phyloP scores from a whole-genome alignment of 1,140 invertebrate species.

The Bombus superbus region DNA sequence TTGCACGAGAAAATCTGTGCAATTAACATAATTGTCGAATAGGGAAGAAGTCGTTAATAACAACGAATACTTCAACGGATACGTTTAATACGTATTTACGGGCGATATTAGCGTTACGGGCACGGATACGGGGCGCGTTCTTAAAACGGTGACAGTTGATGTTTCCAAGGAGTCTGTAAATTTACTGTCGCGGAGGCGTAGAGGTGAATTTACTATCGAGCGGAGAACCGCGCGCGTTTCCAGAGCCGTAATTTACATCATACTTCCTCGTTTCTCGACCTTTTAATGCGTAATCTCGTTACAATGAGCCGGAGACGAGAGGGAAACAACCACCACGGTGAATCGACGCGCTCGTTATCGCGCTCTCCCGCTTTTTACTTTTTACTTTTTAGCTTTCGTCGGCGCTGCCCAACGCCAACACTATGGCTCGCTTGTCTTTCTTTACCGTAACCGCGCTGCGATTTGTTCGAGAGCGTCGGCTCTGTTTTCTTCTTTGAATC shows the following conservation, averaged over 20 bases:
- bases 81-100: constrained; percentile 32
- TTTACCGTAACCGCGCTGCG: not conserved
- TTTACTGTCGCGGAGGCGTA: constrained; percentile 55
- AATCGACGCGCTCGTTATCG: constrained; percentile 41
- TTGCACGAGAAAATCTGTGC: constrained; percentile 14
- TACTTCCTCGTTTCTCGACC: constrained; percentile 69
- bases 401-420: not conserved
- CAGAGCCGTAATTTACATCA: constrained; percentile 56
- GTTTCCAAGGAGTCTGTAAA: constrained; percentile 52
- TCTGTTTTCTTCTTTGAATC: not conserved
- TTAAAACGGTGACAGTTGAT: constrained; percentile 38
- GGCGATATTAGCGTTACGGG: constrained; percentile 17
- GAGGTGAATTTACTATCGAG: constrained; percentile 62
- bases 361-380: not conserved
- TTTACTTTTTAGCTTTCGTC: not conserved
- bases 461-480: not conserved
- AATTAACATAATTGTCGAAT: constrained; percentile 13
- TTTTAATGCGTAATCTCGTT: constrained; percentile 66
- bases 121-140: constrained; percentile 14
- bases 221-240: constrained; percentile 37
- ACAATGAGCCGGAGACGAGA: constrained; percentile 45
- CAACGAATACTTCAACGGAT: constrained; percentile 13
- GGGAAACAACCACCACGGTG: constrained; percentile 7
- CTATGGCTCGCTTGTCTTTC: not conserved
- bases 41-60: constrained; percentile 5